Percentiles rank a stretch among this genome's conserved stretches.
These are phyloP conservation scores for Pteropus rufus DNA, from an alignment of 2,797 vertebrate genomes.

Conservation along the genomic window DNA sequence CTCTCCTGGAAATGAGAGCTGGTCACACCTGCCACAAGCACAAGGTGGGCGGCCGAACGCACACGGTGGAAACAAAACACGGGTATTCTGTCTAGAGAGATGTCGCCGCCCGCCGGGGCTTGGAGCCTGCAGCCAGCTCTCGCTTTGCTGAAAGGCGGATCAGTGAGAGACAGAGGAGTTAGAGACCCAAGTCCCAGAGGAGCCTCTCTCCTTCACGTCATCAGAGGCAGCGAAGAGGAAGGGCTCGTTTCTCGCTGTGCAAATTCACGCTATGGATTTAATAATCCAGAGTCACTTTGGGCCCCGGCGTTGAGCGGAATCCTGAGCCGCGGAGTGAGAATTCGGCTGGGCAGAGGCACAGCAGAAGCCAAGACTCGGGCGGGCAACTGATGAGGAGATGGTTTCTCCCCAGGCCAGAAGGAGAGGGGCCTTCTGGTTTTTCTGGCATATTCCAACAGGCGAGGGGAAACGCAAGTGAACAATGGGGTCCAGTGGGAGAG, in stretches of 20 bases:
- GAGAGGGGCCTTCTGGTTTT: not conserved
- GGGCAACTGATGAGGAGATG: rapidly evolving
- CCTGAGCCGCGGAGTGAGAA: not conserved
- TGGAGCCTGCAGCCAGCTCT: not conserved
- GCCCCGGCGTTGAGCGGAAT: rapidly evolving
- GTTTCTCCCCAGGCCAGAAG: not conserved
- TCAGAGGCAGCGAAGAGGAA: not conserved
- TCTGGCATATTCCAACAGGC: not conserved
- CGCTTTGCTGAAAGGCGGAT: not conserved
- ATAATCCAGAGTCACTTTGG: not conserved
- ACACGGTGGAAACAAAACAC: not conserved
- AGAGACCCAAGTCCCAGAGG: not conserved
- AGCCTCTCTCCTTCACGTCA: not conserved
- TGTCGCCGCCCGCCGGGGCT: not conserved
- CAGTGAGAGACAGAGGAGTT: not conserved
- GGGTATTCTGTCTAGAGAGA: not conserved
- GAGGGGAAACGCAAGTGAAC: not conserved
- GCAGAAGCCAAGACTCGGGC: not conserved
- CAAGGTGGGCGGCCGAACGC: not conserved
- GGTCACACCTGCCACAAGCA: slow-evolving; percentile 14
- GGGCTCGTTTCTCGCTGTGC: not conserved
- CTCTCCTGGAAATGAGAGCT: not conserved
- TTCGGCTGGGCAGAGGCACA: not conserved
- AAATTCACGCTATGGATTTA: not conserved
- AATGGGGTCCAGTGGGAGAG: not conserved